Evolutionary conservation across 2,113 vertebrate genomes (phyloP).

Genomic region (Urocynchramus pylzowi): DNA sequence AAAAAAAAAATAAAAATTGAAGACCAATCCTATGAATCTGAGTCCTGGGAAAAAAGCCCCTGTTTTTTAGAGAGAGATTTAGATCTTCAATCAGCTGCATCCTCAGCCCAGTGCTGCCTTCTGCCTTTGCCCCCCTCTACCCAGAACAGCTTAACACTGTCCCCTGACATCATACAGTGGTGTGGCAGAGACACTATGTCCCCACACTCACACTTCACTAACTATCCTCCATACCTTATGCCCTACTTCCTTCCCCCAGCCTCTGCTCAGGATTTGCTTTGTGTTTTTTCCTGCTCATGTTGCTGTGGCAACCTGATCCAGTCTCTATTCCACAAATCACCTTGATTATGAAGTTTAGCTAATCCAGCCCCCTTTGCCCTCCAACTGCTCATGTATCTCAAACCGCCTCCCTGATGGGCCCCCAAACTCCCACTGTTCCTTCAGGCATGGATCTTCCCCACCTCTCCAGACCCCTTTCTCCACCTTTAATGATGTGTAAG

Average conservation of each 20-base stretch:
- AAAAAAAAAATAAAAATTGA: background rate
- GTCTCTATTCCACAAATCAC: background rate
- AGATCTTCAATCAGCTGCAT: background rate
- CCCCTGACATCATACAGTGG: background rate
- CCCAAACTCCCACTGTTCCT: background rate
- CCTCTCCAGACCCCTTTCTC: background rate
- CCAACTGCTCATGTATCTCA: background rate
- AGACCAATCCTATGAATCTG: background rate
- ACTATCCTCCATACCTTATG: background rate
- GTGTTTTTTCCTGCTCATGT: background rate
- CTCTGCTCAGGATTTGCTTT: background rate
- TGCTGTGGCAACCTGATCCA: background rate
- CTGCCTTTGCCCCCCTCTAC: background rate
- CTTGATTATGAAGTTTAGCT: background rate
- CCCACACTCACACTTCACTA: background rate
- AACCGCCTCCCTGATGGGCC: background rate
- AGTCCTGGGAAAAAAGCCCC: fast-evolving
- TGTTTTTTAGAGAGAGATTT: background rate
- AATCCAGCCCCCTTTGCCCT: background rate
- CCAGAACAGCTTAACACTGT: background rate
- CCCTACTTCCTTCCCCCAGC: background rate
- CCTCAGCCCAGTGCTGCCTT: background rate
- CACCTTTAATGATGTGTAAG: background rate
- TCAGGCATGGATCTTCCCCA: background rate
- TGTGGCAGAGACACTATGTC: background rate